Conservation (phyloP, 2,113 vertebrate species). For the Hiodon alosoides region DNA sequence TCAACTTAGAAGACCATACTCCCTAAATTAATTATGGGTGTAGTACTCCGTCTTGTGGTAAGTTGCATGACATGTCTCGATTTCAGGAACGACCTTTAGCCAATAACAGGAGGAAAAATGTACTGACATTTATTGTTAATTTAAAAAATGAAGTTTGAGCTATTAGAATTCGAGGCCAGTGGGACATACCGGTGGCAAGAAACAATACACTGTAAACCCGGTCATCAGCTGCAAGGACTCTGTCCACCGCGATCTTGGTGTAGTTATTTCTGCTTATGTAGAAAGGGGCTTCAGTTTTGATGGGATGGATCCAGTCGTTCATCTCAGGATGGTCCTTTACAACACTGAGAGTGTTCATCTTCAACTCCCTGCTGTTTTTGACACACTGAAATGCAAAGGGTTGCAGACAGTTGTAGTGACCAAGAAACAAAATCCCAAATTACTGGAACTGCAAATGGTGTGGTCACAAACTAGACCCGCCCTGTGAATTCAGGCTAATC, state of each 20-base stretch:
- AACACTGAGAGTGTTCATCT: conserved; percentile 43
- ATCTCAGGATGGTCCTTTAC: conserved; percentile 62
- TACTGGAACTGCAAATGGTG: not conserved
- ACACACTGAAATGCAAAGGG: conserved; percentile 51
- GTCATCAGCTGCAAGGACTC: conserved; percentile 44
- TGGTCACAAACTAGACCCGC: no score
- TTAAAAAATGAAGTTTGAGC: not conserved
- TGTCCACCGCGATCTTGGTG: conserved; percentile 61
- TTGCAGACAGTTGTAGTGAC: not conserved
- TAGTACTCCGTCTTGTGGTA: no score
- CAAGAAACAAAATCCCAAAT: not conserved
- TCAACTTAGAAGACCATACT: no score
- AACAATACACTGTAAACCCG: conserved; percentile 53
- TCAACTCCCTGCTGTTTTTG: conserved; percentile 48
- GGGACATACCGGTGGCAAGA: conserved; percentile 58
- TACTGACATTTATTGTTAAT: not conserved
- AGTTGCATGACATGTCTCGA: no score
- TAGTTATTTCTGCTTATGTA: conserved; percentile 59
- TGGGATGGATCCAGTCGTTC: conserved; percentile 55
- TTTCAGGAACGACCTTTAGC: no score
- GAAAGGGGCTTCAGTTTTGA: conserved; percentile 48
- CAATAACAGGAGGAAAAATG: not conserved
- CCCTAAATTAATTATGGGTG: no score
- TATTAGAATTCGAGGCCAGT: not conserved
- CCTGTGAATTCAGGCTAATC: no score